Conservation (phyloP, 2,113 vertebrate genomes). For the Salminus brasiliensis region DNA sequence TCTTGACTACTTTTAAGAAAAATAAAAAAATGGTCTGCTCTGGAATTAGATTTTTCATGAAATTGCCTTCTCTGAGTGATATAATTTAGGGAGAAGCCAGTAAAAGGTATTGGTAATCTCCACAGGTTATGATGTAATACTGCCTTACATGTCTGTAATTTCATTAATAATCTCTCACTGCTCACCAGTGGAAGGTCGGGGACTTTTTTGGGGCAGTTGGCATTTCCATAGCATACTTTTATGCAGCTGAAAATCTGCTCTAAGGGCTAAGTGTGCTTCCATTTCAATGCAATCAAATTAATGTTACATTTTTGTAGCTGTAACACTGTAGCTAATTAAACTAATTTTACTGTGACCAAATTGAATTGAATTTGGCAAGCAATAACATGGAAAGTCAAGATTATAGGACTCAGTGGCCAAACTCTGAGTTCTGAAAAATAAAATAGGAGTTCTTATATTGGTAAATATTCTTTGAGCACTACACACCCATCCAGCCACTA, state of each 20-base stretch:
- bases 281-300: too few relatives aligned
- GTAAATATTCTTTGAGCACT: too few relatives aligned
- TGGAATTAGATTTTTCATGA: background rate
- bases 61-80: background rate
- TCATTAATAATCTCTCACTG: slow-evolving; percentile 6
- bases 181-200: background rate
- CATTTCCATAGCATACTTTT: background rate
- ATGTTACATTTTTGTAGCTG: too few relatives aligned
- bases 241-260: background rate
- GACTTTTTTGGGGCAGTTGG: background rate
- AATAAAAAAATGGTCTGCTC: background rate
- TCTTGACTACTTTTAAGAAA: background rate
- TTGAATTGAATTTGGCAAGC: too few relatives aligned
- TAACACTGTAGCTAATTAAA: too few relatives aligned
- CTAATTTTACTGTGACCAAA: too few relatives aligned
- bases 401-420: too few relatives aligned
- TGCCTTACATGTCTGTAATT: background rate
- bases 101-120: background rate
- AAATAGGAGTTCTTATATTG: too few relatives aligned
- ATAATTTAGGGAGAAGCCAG: background rate
- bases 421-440: too few relatives aligned
- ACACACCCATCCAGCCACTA: too few relatives aligned
- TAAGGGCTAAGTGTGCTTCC: too few relatives aligned
- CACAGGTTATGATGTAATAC: slow-evolving; percentile 6
- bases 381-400: too few relatives aligned